These are phyloP conservation scores for Solenopsis fugax DNA, from an alignment of 1,140 invertebrate species.

Conservation along the genomic window DNA sequence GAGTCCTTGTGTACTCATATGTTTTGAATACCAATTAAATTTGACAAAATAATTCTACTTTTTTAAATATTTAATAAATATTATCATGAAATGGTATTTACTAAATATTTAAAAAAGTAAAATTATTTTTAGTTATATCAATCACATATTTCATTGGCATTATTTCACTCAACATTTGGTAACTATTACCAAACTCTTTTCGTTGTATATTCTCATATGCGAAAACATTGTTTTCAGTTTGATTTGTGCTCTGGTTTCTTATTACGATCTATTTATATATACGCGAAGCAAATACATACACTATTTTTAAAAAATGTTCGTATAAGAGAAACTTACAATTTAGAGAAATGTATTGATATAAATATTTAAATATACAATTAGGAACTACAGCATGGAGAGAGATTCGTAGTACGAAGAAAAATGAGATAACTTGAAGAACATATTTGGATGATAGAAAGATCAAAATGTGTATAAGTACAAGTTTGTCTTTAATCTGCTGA, in stretches of 20 bases:
- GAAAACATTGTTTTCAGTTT: conserved; percentile 33
- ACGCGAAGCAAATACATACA: conserved; percentile 15
- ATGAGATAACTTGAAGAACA: conserved; percentile 60
- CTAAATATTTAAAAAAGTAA: no score
- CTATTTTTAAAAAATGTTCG: conserved; percentile 55
- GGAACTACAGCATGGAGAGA: conserved; percentile 17
- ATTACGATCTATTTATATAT: not conserved
- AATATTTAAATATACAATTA: conserved; percentile 68
- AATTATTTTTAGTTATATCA: no score
- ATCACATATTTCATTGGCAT: no score
- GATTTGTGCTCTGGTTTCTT: conserved; percentile 17
- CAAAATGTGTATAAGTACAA: conserved; percentile 40
- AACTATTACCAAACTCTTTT: no score
- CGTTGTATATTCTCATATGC: not conserved
- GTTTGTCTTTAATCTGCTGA: conserved; percentile 72
- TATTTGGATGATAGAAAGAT: conserved; percentile 56
- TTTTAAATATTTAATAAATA: no score
- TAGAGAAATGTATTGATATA: conserved; percentile 38
- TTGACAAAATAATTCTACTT: no score
- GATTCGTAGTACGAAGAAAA: conserved; percentile 34
- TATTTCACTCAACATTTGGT: no score
- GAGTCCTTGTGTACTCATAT: no score
- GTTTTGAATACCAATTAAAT: no score
- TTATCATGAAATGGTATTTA: no score
- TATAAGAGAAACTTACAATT: conserved; percentile 28